Evolutionary conservation across 2,888 invertebrate genomes (phyloP).

Genomic region (Eulithis testata): DNA sequence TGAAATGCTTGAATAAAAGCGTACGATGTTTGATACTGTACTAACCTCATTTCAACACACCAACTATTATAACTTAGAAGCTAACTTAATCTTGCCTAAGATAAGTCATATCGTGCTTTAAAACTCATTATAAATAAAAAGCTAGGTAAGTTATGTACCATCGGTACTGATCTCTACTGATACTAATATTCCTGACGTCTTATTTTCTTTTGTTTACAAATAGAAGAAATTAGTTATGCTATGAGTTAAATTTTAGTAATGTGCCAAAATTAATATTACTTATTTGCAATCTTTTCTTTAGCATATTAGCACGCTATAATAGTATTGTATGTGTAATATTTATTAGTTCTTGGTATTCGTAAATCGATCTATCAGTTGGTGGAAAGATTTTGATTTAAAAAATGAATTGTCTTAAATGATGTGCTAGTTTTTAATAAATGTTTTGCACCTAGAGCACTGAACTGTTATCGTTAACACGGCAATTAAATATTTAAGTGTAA

Average conservation of each 20-base stretch:
- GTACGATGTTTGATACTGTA: conserved; percentile 9
- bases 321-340: not conserved
- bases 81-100: conserved; percentile 19
- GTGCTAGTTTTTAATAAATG: conserved; percentile 5
- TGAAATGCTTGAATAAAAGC: no score
- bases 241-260: conserved; percentile 25
- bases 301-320: not conserved
- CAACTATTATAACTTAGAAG: conserved; percentile 12
- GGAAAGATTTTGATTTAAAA: no score
- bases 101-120: conserved; percentile 17
- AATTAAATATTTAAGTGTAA: conserved; percentile 22
- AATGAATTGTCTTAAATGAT: not conserved
- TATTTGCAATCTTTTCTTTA: not conserved
- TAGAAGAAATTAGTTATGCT: not conserved
- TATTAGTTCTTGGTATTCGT: not conserved
- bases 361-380: no score
- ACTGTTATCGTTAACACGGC: conserved; percentile 20
- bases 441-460: conserved; percentile 17
- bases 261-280: conserved; percentile 29
- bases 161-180: conserved; percentile 4
- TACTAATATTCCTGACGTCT: not conserved
- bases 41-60: conserved; percentile 13
- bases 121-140: conserved; percentile 14
- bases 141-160: no score
- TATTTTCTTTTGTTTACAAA: not conserved